A percentile compares a stretch with the other conserved stretches of the same genome.
Evolutionary conservation across 2,797 vertebrate genomes (phyloP).

Genomic region (Apogon hyalosoma): DNA sequence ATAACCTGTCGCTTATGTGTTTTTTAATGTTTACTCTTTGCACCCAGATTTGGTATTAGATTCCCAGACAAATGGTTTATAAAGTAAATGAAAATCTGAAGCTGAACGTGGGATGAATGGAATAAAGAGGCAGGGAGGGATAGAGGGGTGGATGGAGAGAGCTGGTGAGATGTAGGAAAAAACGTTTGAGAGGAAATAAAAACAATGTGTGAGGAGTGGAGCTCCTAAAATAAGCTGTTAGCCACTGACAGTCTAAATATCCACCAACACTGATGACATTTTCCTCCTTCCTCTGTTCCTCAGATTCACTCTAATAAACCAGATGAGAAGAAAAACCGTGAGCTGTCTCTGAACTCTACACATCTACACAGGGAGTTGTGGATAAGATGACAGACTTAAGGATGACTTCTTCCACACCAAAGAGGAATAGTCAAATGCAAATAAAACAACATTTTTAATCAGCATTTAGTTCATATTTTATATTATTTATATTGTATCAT

Average conservation of each 20-base stretch:
- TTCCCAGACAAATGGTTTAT: slow-evolving; percentile 34
- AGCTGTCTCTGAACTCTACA: no score
- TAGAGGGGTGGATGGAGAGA: slow-evolving; percentile 25
- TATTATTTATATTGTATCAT: no score
- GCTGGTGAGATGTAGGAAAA: slow-evolving; percentile 48
- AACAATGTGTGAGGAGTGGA: slow-evolving; percentile 62
- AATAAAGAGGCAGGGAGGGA: neutral
- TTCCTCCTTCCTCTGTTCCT: slow-evolving; percentile 27
- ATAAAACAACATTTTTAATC: no score
- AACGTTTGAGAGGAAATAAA: slow-evolving; percentile 62
- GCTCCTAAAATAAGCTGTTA: slow-evolving; percentile 71
- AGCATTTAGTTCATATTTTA: no score
- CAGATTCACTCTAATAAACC: no score
- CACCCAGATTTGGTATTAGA: slow-evolving; percentile 20
- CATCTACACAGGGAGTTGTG: no score
- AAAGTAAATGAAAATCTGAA: slow-evolving; percentile 32
- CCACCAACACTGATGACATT: slow-evolving; percentile 43
- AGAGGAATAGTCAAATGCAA: no score
- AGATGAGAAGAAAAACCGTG: no score
- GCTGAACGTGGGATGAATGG: slow-evolving; percentile 16
- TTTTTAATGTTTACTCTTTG: slow-evolving; percentile 23
- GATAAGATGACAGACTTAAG: no score
- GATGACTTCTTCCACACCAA: no score
- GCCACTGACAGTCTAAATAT: slow-evolving; percentile 64
- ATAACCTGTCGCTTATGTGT: slow-evolving; percentile 27